Evolutionary conservation across 2,888 invertebrate species (phyloP).

Genomic region (Dendrolimus houi): DNA sequence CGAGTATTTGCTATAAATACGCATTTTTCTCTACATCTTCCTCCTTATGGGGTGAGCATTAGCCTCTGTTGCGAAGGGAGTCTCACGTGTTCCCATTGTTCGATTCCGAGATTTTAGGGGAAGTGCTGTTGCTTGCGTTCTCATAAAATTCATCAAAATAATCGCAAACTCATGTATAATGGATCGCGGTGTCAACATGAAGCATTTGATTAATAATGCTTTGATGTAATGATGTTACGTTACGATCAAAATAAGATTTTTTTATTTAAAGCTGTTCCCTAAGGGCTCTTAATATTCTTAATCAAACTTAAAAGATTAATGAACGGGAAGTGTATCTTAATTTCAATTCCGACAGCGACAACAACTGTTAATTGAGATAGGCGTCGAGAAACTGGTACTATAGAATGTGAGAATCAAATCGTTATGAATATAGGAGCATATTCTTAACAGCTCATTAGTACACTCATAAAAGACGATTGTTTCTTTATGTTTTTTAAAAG

Average conservation of each 20-base stretch:
- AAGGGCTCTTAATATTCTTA: not conserved
- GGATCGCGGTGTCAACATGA: constrained; percentile 61
- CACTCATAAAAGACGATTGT: constrained; percentile 63
- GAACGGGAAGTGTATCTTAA: constrained; percentile 8
- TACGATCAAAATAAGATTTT: not conserved
- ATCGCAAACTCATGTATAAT: constrained; percentile 67
- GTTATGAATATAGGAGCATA: constrained; percentile 27
- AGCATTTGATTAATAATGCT: constrained; percentile 35
- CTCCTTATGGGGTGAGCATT: constrained; percentile 71
- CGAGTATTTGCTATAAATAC: constrained; percentile 78
- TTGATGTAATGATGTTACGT: not conserved
- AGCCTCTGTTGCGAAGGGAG: constrained; percentile 65
- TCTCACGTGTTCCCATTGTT: constrained; percentile 71
- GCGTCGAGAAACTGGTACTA: not conserved
- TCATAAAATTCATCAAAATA: constrained; percentile 71
- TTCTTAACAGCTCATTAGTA: constrained; percentile 39
- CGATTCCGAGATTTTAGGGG: constrained; percentile 72
- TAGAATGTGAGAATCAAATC: not conserved
- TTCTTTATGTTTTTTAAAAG: constrained; percentile 52
- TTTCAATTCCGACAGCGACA: constrained; percentile 7
- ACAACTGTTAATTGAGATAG: not conserved
- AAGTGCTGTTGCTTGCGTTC: constrained; percentile 65
- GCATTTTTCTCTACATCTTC: constrained; percentile 75
- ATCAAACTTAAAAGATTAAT: constrained; percentile 9
- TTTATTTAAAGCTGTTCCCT: not conserved